phyloP scores from a whole-genome alignment of 2,113 vertebrate species.

The Dasyurus viverrinus region DNA sequence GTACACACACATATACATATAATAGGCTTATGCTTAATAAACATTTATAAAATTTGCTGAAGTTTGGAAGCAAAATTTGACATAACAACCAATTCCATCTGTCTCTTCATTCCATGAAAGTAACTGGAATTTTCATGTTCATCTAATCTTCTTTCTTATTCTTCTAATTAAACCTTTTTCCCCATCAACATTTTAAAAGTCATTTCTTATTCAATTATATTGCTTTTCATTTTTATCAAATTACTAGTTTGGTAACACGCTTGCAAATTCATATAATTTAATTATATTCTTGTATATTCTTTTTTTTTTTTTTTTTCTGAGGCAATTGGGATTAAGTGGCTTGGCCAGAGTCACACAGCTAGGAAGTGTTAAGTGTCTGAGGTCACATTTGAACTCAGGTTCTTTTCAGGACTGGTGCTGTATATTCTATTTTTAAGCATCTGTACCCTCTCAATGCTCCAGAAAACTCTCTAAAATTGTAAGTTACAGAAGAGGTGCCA shows the following conservation, averaged over 20 bases:
- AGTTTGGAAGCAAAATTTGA: not conserved
- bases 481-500: not conserved
- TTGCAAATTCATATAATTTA: not conserved
- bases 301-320: too few relatives aligned
- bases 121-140: not conserved
- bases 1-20: too few relatives aligned
- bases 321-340: too few relatives aligned
- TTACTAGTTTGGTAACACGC: not conserved
- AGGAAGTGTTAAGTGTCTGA: too few relatives aligned
- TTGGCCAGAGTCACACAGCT: too few relatives aligned
- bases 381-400: too few relatives aligned
- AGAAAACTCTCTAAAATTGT: not conserved
- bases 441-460: not conserved
- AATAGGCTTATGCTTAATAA: not conserved
- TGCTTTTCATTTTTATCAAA: not conserved
- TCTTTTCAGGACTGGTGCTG: too few relatives aligned
- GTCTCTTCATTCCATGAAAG: constrained; percentile 26
- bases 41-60: not conserved
- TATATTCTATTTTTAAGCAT: constrained; percentile 18
- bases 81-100: not conserved
- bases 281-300: constrained; percentile 19
- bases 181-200: not conserved
- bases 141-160: not conserved
- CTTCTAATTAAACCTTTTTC: constrained; percentile 48
- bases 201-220: not conserved